Percentiles rank a stretch among this genome's conserved stretches.
Conservation (phyloP, 2,888 invertebrate species). For the Tricholauxania praeusta region DNA sequence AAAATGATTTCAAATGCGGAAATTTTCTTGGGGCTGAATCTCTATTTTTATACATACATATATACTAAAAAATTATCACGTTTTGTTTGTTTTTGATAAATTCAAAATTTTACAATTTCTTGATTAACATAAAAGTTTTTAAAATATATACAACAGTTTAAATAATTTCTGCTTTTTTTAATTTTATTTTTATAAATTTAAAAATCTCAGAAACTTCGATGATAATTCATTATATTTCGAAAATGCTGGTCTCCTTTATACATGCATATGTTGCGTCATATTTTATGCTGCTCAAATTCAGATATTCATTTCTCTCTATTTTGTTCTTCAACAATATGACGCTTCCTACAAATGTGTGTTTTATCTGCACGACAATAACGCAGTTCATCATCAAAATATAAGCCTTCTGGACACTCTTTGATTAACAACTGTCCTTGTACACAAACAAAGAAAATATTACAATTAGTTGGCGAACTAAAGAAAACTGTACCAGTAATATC, state of each 20-base stretch:
- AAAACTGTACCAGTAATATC: neutral
- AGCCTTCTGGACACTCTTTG: slow-evolving; percentile 49
- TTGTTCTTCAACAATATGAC: neutral
- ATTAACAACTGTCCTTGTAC: slow-evolving; percentile 45
- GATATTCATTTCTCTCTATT: neutral
- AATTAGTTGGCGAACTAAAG: slow-evolving; percentile 43
- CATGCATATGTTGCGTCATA: too few species aligned
- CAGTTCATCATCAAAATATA: slow-evolving; percentile 48
- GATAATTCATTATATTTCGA: slow-evolving; percentile 47
- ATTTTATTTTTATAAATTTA: slow-evolving; percentile 18
- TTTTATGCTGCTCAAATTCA: too few species aligned
- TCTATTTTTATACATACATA: too few species aligned
- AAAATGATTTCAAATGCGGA: too few species aligned
- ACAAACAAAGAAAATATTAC: slow-evolving; percentile 54
- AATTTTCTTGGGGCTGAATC: too few species aligned
- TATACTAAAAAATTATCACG: too few species aligned
- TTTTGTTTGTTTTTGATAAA: too few species aligned
- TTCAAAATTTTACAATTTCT: too few species aligned
- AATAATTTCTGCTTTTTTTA: neutral
- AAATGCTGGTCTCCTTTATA: neutral
- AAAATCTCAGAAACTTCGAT: slow-evolving; percentile 50
- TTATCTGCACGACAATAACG: slow-evolving; percentile 43
- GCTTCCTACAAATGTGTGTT: slow-evolving; percentile 37
- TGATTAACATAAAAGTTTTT: too few species aligned
- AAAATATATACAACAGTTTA: too few species aligned